Base-by-base conservation (phyloP, 2,797 vertebrate genomes). In the Pipistrellus pipistrellus region DNA sequence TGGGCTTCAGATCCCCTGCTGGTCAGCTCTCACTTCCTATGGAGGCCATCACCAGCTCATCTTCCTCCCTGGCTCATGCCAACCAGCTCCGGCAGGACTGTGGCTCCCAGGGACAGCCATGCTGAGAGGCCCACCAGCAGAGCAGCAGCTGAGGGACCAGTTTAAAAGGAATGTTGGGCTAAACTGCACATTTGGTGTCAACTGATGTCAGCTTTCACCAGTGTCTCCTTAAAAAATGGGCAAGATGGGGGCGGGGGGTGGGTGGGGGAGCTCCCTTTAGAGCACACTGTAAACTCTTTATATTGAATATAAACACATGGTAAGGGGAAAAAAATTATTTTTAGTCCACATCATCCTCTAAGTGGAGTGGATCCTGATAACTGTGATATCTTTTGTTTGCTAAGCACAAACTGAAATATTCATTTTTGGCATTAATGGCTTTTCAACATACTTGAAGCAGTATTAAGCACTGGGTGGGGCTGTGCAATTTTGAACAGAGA, bases 321-420 rank as follows among this genome's bases (percentile, higher is more conserved):
- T 93, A 87, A 66, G 73, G 73, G 85, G 41, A 76, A 41, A 76
- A 12, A 15, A 55, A 78, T 14, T 32, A 71, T 62, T 75, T 90
- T 83, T 57, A 78, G 83, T 66, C 21, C 25, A 38, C 21, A 14
- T 21, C 93, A 30, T 86, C 13, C 30, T 85, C 69, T 55, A 53
- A 93, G 59, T 21, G 78, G 88, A 71, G 38, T 17, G 85, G 72
- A 64, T 75, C 83, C 32, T 78, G 27, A 25, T 73, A 89, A 78
- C 66, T 30, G 53, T 38, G 55, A 72, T 51, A 71, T 82, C 59
- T 87, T 92, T 73, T 96, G 73, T 91, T 92, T 86, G 82, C 82
- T 44, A 55, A 35, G 38, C 21, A 90, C 71, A 94, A 95, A 78
- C 32, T 76, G 48, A 85, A 85, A 92, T 76, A 93, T 59, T 94